Conservation (phyloP, 64 coral and sea anemone species). For the Hydrozoanthus tunicans region DNA sequence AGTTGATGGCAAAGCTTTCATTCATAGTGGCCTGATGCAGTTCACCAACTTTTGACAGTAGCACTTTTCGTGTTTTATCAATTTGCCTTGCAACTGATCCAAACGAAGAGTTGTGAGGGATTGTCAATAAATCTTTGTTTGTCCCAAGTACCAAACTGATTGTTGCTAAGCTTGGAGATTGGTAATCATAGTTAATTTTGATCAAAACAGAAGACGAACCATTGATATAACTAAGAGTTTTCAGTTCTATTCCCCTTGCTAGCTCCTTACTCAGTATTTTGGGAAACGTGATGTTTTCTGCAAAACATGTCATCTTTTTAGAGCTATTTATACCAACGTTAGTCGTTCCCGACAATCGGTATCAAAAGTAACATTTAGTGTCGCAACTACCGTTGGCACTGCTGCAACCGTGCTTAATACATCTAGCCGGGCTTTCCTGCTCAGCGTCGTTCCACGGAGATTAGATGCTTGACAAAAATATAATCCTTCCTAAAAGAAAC, state of each 20-base stretch:
- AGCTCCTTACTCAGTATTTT: background rate
- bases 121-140: background rate
- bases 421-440: background rate
- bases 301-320: background rate
- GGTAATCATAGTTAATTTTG: background rate
- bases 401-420: background rate
- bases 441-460: background rate
- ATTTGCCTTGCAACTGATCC: background rate
- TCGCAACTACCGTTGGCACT: background rate
- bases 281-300: background rate
- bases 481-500: background rate
- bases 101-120: conserved; percentile 7
- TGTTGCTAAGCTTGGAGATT: background rate
- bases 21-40: background rate
- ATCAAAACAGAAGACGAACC: background rate
- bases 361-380: background rate
- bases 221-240: background rate
- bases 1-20: background rate
- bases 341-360: too few species aligned
- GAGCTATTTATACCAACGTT: background rate
- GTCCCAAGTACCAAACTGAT: background rate
- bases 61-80: background rate
- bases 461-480: conserved; percentile 8
- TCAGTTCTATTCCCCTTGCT: background rate
- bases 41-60: background rate